Percentiles rank a stretch among this genome's conserved stretches.
Conservation (phyloP, 2,888 invertebrate species). For the Aphodius sticticus region DNA sequence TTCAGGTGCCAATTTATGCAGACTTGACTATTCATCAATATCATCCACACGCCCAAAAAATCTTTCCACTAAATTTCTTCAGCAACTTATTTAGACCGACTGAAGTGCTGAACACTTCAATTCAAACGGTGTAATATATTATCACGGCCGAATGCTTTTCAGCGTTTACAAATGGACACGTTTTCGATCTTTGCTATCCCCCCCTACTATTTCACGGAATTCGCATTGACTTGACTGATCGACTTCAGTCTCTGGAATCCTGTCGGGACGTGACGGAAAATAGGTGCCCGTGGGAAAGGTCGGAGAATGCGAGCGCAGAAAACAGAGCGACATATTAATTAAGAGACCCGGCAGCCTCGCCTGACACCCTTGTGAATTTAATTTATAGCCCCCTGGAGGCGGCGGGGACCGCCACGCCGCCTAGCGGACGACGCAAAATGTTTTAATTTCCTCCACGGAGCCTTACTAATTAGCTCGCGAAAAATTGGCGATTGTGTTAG, state of each 20-base stretch:
- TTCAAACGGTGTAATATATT: background rate
- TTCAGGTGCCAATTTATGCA: no score
- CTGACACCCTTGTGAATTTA: background rate
- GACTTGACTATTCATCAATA: no score
- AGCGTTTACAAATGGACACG: background rate
- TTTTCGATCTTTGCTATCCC: background rate
- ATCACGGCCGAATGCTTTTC: background rate
- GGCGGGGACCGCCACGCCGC: background rate
- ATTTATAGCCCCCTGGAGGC: background rate
- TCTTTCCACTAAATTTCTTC: no score
- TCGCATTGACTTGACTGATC: background rate
- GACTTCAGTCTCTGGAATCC: background rate
- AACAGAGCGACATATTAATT: constrained; percentile 4
- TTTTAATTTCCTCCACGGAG: background rate
- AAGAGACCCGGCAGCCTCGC: background rate
- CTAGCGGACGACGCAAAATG: background rate
- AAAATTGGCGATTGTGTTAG: background rate
- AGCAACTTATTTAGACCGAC: no score
- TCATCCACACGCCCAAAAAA: no score
- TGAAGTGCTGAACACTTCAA: background rate
- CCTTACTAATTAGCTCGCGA: background rate
- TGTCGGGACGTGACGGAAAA: background rate
- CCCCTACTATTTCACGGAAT: background rate
- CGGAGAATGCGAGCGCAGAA: background rate
- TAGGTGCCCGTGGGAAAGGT: background rate